Evolutionary conservation across 2,797 vertebrate genomes (phyloP), one percentile per base, ranked within the genome.

Genomic region (Trachurus trachurus): DNA sequence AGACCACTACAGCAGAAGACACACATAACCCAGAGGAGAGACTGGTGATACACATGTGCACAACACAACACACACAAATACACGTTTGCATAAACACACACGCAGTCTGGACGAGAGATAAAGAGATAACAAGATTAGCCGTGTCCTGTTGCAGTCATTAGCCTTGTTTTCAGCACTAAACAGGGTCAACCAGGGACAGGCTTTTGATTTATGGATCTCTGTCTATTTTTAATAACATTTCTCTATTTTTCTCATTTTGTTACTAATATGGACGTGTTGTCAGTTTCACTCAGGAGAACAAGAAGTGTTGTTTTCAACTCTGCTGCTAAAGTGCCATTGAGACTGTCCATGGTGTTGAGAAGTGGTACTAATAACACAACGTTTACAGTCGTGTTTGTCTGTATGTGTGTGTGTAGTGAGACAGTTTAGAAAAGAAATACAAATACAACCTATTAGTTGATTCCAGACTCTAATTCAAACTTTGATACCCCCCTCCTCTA

Each of bases 111-210:
- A 78, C n/a, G 40, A 50, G 75, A 88, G 82, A 87, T 87, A 87
- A 86, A 83, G 83, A 89, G 87, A 92, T 92, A 91, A 93, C 84
- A 79, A 85, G 88, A 93, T 94, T 91, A 92, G 80, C 74, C 40
- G 71, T 86, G 89, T 93, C 89, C 89, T 87, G 90, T 93, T 93
- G 91, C 88, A 86, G 86, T 88, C 81, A 88, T 89, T 91, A 88
- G 86, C 78, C 82, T 86, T 83, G 84, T 92, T 89, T 87, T 87
- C 71, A 79, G 82, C 75, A 66, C 71, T 72, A 72, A 90, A 78
- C 64, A 57, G 56, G 83, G 81, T 66, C 72, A 80, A 71, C 40
- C n/a, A 52, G 81, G 88, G 85, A 81, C 85, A 78, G 9, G 5
- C 64, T 75, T 77, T 45, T 79, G 84, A 85, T 84, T 83, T 76